phyloP scores from a whole-genome alignment of 2,888 invertebrate species.

The Pyrocoelia pectoralis region DNA sequence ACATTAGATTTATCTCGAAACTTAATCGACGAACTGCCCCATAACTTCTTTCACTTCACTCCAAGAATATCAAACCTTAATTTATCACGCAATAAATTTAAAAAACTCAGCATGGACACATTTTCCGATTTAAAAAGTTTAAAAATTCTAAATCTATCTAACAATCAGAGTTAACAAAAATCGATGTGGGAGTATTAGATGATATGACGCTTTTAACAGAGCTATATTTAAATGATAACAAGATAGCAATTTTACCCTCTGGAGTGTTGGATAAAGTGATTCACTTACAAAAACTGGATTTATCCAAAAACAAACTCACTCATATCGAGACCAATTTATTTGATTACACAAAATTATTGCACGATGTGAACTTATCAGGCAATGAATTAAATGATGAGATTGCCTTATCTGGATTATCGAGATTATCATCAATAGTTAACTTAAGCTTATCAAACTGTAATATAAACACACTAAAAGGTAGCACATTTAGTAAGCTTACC shows the following conservation, averaged over 20 bases:
- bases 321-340: constrained; percentile 39
- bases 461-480: constrained; percentile 5
- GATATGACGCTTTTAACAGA: constrained; percentile 31
- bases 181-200: constrained; percentile 40
- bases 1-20: constrained; percentile 23
- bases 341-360: constrained; percentile 35
- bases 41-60: constrained; percentile 37
- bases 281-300: constrained; percentile 35
- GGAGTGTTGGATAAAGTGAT: constrained; percentile 41
- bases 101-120: constrained; percentile 39
- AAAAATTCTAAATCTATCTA: constrained; percentile 36
- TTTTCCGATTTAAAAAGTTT: constrained; percentile 38
- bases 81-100: constrained; percentile 38
- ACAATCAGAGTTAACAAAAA: constrained; percentile 37
- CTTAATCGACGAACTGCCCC: constrained; percentile 28
- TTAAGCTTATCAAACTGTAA: constrained; percentile 19
- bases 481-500: constrained; percentile 5
- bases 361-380: constrained; percentile 36
- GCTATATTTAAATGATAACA: constrained; percentile 40
- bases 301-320: constrained; percentile 38
- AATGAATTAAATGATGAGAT: constrained; percentile 11
- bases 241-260: constrained; percentile 28
- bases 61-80: constrained; percentile 29
- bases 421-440: neutral
- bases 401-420: constrained; percentile 19